phyloP scores from a whole-genome alignment of 2,888 invertebrate genomes.

The Papilio elwesi region DNA sequence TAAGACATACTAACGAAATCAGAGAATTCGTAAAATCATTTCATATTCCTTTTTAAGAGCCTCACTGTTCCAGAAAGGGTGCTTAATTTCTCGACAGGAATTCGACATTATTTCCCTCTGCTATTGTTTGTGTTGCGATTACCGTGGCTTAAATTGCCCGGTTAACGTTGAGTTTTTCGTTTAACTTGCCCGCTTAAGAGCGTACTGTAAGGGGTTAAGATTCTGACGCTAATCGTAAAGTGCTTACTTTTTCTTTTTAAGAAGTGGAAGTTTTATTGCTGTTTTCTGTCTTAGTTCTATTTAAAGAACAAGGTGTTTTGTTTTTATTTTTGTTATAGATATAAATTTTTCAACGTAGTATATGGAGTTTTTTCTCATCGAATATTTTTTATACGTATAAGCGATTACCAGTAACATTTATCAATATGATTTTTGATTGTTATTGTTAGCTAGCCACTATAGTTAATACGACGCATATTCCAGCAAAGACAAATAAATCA shows the following conservation, averaged over 20 bases:
- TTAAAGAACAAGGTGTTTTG: conserved; percentile 17
- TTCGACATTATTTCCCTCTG: conserved; percentile 77
- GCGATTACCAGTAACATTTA: not conserved
- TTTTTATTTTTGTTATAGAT: not conserved
- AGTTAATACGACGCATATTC: not conserved
- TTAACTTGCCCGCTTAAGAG: conserved; percentile 71
- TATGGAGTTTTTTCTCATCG: not conserved
- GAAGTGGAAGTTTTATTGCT: conserved; percentile 48
- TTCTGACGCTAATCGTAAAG: conserved; percentile 70
- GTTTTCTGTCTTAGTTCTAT: conserved; percentile 33
- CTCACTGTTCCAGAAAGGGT: conserved; percentile 71
- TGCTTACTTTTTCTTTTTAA: conserved; percentile 68
- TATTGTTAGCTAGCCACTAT: not conserved
- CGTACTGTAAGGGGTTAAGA: conserved; percentile 77
- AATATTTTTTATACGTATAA: not conserved
- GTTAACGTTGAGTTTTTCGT: conserved; percentile 77
- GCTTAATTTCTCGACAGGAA: conserved; percentile 80
- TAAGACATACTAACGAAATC: not conserved
- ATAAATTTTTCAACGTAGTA: not conserved
- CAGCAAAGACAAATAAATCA: conserved; percentile 15
- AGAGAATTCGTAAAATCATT: not conserved
- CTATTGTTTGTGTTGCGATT: conserved; percentile 82
- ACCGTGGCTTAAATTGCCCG: conserved; percentile 79
- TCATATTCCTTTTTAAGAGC: conserved; percentile 58
- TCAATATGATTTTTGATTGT: not conserved